A percentile compares a stretch with the other conserved stretches of the same genome.
phyloP scores from a whole-genome alignment of 1,140 invertebrate species.

The Drosophila erecta region DNA sequence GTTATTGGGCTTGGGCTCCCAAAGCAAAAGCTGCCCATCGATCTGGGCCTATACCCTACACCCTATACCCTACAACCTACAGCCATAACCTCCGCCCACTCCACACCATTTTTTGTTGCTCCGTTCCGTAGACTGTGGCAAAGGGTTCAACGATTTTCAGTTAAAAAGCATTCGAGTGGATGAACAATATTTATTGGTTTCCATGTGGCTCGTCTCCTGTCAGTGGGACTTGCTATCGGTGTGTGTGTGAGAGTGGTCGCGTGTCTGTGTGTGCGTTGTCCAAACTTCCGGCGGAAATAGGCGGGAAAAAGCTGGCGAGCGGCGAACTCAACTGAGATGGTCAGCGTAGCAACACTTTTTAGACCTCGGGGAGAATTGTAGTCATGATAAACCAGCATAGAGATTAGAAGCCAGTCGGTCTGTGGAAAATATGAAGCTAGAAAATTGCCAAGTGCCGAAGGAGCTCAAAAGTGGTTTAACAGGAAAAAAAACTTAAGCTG shows the following conservation, averaged over 20 bases:
- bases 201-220: constrained; percentile 60
- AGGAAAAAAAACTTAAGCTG: too few species aligned
- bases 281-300: constrained; percentile 33
- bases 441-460: too few species aligned
- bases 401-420: too few species aligned
- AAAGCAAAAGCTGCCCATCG: constrained; percentile 37
- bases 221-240: constrained; percentile 29
- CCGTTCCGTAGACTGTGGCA: constrained; percentile 51
- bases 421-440: too few species aligned
- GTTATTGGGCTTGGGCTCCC: neutral
- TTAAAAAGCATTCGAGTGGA: constrained; percentile 81
- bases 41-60: constrained; percentile 26
- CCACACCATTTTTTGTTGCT: constrained; percentile 3
- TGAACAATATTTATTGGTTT: constrained; percentile 83
- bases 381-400: neutral
- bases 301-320: neutral
- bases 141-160: constrained; percentile 79
- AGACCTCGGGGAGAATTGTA: neutral
- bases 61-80: neutral
- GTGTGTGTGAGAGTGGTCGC: neutral
- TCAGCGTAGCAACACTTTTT: constrained; percentile 15
- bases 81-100: neutral
- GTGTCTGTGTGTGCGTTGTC: constrained; percentile 24
- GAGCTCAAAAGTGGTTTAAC: too few species aligned
- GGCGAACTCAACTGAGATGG: constrained; percentile 35